A percentile compares a stretch with the other conserved stretches of the same genome.
These are phyloP conservation scores for Gastrophryne carolinensis DNA, from an alignment of 2,797 vertebrate genomes.

Conservation along the genomic window DNA sequence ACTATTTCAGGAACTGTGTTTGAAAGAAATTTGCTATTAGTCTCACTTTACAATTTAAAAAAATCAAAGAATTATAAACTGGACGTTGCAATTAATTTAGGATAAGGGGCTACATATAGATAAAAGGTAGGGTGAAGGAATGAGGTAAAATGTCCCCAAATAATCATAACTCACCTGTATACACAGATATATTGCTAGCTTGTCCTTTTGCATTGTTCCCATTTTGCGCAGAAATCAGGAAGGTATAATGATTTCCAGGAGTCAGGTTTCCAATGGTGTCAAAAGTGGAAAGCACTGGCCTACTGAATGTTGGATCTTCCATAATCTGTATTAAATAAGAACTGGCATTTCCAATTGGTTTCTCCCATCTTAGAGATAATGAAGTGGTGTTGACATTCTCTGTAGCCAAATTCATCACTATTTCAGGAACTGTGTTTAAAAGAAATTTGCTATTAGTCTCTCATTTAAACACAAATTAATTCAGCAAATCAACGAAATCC, in stretches of 20 bases:
- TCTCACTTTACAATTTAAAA: not conserved
- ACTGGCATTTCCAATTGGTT: not conserved
- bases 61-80: too few species aligned
- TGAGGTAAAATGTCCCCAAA: too few species aligned
- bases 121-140: too few species aligned
- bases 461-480: too few species aligned
- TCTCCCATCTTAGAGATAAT: constrained; percentile 4
- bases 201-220: not conserved
- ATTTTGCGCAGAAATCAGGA: not conserved
- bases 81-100: too few species aligned
- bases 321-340: not conserved
- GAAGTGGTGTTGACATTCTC: not conserved
- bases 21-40: not conserved
- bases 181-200: not conserved
- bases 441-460: not conserved
- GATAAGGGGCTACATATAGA: not conserved
- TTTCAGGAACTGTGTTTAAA: not conserved
- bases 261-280: not conserved
- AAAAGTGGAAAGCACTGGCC: not conserved
- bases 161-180: not conserved
- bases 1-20: not conserved
- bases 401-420: not conserved
- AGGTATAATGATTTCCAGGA: constrained; percentile 8
- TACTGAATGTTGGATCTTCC: not conserved
- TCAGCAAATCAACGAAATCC: too few species aligned